Evolutionary conservation across 2,113 vertebrate genomes (phyloP), one percentile per base, ranked within the genome.

Genomic region (Mormyrus iriodes): DNA sequence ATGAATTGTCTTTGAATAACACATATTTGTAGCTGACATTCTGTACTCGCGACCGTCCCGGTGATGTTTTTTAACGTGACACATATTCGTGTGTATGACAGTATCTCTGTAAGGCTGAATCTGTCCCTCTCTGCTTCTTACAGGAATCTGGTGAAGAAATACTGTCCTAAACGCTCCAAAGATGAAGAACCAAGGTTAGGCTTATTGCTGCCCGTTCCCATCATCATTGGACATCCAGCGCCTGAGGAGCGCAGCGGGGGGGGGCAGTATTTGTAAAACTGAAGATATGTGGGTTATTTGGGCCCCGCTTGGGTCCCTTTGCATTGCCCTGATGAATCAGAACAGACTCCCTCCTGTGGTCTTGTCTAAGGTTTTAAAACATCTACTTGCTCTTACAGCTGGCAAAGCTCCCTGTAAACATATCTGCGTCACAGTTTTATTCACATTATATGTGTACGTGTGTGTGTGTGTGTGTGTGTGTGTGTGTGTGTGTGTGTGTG

Each of bases 71-170:
- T n/a, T n/a, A n/a, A n/a, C 0, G 17, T 10, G 19, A 44, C 27
- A 44, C 1, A 51, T 82, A 69, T 17, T 19, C n/a, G 35, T 15
- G 52, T 31, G 73, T 4, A 35, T 13, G 31, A 79, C 9, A 79
- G 31, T 24, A 27, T 51, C 53, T 15, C 48, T 76, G 9, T 85
- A 58, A 90, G 13, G 89, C 82, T 48, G 73, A 79, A 19, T 39
- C 27, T 90, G 48, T 91, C 0, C 61, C 73, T 92, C 88, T 90
- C 65, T 86, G 79, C n/a, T 6, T 69, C 76, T 88, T 88, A 88
- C 93, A 99, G 98, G 95, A 98, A 96, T 95, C 93, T 99, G 95
- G 98, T 99, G 88, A 99, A 99, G 96, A 99, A 99, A 92, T 99
- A 98, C 88, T 98, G 97, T 93, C 98, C 97, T 8, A 99, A 99